phyloP scores from a whole-genome alignment of 2,113 vertebrate genomes.

The Zonotrichia leucophrys region DNA sequence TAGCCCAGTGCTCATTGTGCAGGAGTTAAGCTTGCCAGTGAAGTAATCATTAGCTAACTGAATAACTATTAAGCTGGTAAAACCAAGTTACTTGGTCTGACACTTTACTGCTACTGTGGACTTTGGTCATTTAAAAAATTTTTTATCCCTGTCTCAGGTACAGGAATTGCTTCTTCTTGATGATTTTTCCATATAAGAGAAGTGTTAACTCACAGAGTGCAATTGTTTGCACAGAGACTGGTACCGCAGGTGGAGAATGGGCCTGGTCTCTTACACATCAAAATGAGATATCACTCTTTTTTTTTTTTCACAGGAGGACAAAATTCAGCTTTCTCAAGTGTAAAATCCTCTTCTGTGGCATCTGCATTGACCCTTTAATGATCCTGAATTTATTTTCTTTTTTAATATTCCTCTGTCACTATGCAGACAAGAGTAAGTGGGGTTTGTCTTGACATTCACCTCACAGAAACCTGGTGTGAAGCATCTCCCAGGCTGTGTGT shows the following conservation, averaged over 20 bases:
- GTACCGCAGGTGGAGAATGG: too few relatives aligned
- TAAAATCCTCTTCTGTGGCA: not conserved
- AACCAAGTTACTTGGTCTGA: not conserved
- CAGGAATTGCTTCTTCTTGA: not conserved
- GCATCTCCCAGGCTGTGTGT: not conserved
- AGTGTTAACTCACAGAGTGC: not conserved
- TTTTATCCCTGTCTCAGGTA: not conserved
- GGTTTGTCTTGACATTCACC: not conserved
- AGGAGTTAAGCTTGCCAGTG: not conserved
- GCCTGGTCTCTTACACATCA: accelerated
- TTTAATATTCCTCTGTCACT: not conserved
- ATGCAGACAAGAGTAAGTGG: not conserved
- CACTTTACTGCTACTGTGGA: not conserved
- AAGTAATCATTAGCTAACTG: not conserved
- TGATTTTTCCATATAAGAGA: not conserved
- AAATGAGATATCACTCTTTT: not conserved
- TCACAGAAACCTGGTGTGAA: not conserved
- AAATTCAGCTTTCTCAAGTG: not conserved
- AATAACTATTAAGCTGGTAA: not conserved
- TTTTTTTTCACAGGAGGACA: not conserved
- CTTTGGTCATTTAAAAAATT: not conserved
- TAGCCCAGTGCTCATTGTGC: not conserved
- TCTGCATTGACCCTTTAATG: not conserved
- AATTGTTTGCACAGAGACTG: not conserved
- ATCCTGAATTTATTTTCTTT: accelerated